Percentiles rank a stretch among this genome's conserved stretches.
phyloP scores from a whole-genome alignment of 2,113 vertebrate genomes.

The Conger conger region DNA sequence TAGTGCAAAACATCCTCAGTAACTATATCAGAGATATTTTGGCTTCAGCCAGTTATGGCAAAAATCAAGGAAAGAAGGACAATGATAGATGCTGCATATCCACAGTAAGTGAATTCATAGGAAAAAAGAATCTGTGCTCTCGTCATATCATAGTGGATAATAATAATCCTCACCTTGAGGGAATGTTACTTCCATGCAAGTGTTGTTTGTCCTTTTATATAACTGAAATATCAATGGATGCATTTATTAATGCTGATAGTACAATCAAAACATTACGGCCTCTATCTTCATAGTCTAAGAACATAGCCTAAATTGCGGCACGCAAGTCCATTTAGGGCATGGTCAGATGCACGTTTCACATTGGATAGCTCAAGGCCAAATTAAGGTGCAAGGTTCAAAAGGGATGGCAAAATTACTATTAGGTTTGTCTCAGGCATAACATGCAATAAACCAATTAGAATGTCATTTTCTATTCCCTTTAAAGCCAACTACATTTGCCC shows the following conservation, averaged over 20 bases:
- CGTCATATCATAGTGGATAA: not conserved
- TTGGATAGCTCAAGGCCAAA: no score
- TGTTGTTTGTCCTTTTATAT: not conserved
- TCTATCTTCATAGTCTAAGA: no score
- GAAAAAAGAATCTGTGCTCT: not conserved
- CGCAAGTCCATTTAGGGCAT: no score
- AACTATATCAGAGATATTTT: not conserved
- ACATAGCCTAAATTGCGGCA: no score
- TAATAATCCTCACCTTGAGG: constrained; percentile 1
- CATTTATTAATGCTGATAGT: not conserved
- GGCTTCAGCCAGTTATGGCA: not conserved
- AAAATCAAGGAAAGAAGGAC: not conserved
- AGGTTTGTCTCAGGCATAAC: no score
- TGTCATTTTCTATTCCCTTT: no score
- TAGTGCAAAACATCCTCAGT: not conserved
- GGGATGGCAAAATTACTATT: no score
- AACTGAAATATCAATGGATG: not conserved
- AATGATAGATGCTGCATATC: not conserved
- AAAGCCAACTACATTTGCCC: no score
- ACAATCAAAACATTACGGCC: not conserved
- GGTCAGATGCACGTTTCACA: no score
- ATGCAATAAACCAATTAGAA: no score
- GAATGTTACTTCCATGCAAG: not conserved
- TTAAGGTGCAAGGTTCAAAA: no score
- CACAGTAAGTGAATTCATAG: not conserved